Evolutionary conservation across 2,797 vertebrate genomes (phyloP).

Genomic region (Crocidura indochinensis): DNA sequence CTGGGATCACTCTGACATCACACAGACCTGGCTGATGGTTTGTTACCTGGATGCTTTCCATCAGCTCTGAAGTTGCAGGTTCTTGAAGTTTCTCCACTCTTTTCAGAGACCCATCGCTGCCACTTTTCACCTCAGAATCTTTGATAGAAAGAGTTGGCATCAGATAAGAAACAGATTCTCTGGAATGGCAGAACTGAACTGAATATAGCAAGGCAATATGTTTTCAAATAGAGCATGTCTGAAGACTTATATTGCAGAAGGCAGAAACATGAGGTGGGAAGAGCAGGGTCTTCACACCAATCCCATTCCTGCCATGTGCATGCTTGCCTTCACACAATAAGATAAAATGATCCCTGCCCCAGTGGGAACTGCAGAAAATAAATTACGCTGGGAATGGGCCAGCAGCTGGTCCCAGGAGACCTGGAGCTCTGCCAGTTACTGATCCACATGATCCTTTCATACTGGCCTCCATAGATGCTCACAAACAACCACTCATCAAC

Average conservation of each 20-base stretch:
- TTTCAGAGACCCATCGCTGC: not conserved
- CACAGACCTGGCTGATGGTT: no score
- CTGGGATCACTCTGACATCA: accelerated
- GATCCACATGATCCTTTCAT: not conserved
- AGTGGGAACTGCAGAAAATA: not conserved
- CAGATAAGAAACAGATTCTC: not conserved
- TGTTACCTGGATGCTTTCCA: slow-evolving; percentile 65
- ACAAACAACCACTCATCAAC: not conserved
- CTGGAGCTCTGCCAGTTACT: not conserved
- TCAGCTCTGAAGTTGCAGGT: not conserved
- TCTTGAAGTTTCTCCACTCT: not conserved
- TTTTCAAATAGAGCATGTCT: not conserved
- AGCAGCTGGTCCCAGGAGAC: not conserved
- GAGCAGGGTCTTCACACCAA: not conserved
- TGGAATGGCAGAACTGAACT: not conserved
- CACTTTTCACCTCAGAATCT: slow-evolving; percentile 22
- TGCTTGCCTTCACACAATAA: not conserved
- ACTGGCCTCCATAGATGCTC: slow-evolving; percentile 1
- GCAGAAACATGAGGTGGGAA: not conserved
- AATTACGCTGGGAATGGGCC: not conserved
- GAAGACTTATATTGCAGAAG: not conserved
- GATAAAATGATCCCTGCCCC: not conserved
- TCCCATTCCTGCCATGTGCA: not conserved
- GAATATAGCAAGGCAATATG: not conserved
- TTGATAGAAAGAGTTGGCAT: not conserved